phyloP scores from a whole-genome alignment of 1,140 invertebrate genomes.

The Teleogryllus occipitalis region DNA sequence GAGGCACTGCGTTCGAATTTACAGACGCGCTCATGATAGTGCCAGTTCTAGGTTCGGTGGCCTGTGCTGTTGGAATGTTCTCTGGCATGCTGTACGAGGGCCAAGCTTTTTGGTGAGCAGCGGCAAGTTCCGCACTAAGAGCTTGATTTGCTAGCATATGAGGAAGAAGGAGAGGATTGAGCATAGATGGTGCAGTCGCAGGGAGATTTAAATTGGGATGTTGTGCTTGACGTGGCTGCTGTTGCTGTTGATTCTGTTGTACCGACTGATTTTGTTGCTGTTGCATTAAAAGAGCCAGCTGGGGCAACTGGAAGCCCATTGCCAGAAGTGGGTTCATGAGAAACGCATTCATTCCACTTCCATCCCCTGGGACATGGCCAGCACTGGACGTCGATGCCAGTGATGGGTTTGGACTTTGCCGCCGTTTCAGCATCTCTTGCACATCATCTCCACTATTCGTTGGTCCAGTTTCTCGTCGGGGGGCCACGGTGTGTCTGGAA shows the following conservation, averaged over 20 bases:
- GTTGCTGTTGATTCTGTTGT: conserved; percentile 17
- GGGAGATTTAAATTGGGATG: conserved; percentile 4
- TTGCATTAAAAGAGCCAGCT: conserved; percentile 17
- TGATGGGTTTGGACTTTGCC: background rate
- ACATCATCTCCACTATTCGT: background rate
- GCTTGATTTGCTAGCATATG: background rate
- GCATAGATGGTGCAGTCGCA: conserved; percentile 6
- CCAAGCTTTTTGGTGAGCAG: background rate
- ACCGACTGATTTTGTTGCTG: conserved; percentile 6
- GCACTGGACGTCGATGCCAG: background rate
- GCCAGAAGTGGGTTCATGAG: conserved; percentile 17
- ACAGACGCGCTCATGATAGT: conserved; percentile 16
- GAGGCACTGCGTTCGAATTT: background rate
- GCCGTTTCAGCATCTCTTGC: conserved; percentile 10
- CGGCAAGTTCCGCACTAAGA: background rate
- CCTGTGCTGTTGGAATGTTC: background rate
- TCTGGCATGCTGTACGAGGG: background rate
- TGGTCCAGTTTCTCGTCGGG: background rate
- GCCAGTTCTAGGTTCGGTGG: conserved; percentile 5
- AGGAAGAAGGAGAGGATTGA: conserved; percentile 9
- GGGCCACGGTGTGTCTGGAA: background rate
- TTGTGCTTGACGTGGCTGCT: conserved; percentile 8
- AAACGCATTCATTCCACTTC: background rate
- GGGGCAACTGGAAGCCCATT: conserved; percentile 18
- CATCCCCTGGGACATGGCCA: background rate